These are phyloP conservation scores for Euclidia mi DNA, from an alignment of 2,888 invertebrate genomes.

Conservation along the genomic window DNA sequence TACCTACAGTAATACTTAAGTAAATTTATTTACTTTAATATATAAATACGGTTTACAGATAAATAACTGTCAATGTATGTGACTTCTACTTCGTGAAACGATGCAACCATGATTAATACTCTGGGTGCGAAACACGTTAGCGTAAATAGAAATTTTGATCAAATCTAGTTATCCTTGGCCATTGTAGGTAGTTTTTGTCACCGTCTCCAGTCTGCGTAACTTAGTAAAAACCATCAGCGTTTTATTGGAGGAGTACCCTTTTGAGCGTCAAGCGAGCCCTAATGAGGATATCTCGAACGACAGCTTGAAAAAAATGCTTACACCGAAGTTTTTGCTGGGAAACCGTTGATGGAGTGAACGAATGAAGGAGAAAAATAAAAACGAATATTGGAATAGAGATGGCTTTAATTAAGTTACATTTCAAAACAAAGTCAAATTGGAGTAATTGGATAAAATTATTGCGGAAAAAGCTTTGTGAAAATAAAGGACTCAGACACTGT, in stretches of 20 bases:
- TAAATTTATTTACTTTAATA: not conserved
- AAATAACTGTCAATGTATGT: not conserved
- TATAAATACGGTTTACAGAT: not conserved
- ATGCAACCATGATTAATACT: not conserved
- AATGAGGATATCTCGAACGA: slow-evolving; percentile 53
- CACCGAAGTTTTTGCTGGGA: slow-evolving; percentile 43
- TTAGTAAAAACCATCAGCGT: slow-evolving; percentile 47
- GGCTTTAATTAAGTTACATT: slow-evolving; percentile 22
- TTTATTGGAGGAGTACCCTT: slow-evolving; percentile 53
- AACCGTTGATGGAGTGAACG: slow-evolving; percentile 26
- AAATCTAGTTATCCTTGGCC: slow-evolving; percentile 16
- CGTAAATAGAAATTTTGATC: not conserved
- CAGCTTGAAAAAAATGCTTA: slow-evolving; percentile 46
- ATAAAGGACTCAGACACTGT: no score
- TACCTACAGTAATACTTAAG: not conserved
- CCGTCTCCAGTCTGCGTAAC: slow-evolving; percentile 30
- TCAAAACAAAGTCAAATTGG: slow-evolving; percentile 9
- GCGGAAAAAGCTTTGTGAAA: not conserved
- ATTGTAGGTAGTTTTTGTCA: slow-evolving; percentile 33
- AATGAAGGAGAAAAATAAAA: slow-evolving; percentile 25
- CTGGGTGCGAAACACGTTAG: no score
- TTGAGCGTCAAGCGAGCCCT: slow-evolving; percentile 38
- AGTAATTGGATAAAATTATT: slow-evolving; percentile 1
- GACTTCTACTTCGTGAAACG: not conserved
- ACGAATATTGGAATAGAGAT: slow-evolving; percentile 27